Evolutionary conservation across 92 coral and sea anemone genomes (phyloP).

Genomic region (Desmophyllum pertusum): DNA sequence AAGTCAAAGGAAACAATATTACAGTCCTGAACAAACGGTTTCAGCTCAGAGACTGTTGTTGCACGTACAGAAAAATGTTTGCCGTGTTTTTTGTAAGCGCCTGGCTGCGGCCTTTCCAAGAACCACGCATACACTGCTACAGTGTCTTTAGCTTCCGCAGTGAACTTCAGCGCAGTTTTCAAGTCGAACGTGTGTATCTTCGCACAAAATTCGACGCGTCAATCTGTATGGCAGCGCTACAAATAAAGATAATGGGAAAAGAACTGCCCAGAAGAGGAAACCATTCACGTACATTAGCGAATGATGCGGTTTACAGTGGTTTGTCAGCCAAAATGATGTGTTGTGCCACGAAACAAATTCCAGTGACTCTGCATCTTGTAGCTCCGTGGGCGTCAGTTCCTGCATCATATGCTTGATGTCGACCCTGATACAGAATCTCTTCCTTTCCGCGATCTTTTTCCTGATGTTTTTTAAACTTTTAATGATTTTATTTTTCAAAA

Average conservation of each 20-base stretch:
- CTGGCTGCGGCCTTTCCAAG: conserved; percentile 28
- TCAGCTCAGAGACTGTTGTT: conserved; percentile 12
- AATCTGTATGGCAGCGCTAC: conserved; percentile 43
- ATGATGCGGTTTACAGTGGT: conserved; percentile 48
- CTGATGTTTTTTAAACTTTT: not conserved
- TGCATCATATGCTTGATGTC: conserved; percentile 20
- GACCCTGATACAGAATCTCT: conserved; percentile 12
- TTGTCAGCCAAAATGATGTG: conserved; percentile 50
- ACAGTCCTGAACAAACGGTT: conserved; percentile 29
- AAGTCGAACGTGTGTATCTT: conserved; percentile 20
- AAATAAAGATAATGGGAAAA: conserved; percentile 43
- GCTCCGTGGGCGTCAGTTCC: conserved; percentile 11
- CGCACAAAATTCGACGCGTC: conserved; percentile 19
- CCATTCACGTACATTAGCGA: conserved; percentile 48
- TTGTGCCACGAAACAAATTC: conserved; percentile 59
- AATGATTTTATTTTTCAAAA: not conserved
- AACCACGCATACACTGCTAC: conserved; percentile 31
- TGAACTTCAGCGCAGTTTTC: conserved; percentile 19
- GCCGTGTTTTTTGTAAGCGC: conserved; percentile 16
- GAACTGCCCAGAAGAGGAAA: conserved; percentile 35
- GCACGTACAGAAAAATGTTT: not conserved
- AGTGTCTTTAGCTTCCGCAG: conserved; percentile 10
- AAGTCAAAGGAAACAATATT: conserved; percentile 12
- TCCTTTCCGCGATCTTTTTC: not conserved
- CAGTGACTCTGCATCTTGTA: not conserved